Evolutionary conservation across 2,888 invertebrate genomes (phyloP), one percentile per base, ranked within the genome.

Genomic region (Volucella inflata): DNA sequence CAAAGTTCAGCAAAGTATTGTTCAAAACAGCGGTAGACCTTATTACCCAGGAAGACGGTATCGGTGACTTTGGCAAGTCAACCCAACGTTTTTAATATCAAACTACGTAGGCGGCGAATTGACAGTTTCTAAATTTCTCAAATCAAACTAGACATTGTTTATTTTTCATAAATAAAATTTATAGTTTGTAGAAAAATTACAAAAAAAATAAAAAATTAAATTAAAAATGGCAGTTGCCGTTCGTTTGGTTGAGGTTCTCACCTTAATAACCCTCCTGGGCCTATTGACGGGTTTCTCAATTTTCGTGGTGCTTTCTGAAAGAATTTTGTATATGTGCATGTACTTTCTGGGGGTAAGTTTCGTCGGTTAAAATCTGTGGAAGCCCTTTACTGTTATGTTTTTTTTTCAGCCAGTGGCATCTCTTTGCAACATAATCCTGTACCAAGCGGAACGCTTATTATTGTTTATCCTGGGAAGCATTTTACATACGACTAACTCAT

Each of bases 161-260:
- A 38, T 51, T 44, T 65, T 64, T 67, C 68, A 21, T 40, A 8
- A 53, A 57, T 14, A 14, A 60, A 78, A 65, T 65, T 74, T 9
- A 38, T 14, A 40, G 46, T 72, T 46, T 10, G 11, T 51, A 14
- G 21, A 0, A 12, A 50, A 59, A 70, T n/a, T 14, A 21, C n/a
- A 51, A 50, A 51, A 51, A 62, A 46, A 36, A 11, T 16, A 59
- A 75, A n/a, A n/a, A n/a, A n/a, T n/a, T n/a, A n/a, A n/a, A n/a
- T n/a, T n/a, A n/a, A n/a, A 65, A 60, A 87, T 87, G 87, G 74
- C 84, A n/a, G 87, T 87, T 51, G 87, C 87, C 14, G 87, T 87
- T 60, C 87, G 82, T 44, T 79, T 87, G 48, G 78, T 87, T 1
- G 87, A 87, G 59, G 85, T 87, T 11, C 79, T 87, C 10, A 79